Evolutionary conservation across 2,113 vertebrate genomes (phyloP).

Genomic region (Pteropus alecto): DNA sequence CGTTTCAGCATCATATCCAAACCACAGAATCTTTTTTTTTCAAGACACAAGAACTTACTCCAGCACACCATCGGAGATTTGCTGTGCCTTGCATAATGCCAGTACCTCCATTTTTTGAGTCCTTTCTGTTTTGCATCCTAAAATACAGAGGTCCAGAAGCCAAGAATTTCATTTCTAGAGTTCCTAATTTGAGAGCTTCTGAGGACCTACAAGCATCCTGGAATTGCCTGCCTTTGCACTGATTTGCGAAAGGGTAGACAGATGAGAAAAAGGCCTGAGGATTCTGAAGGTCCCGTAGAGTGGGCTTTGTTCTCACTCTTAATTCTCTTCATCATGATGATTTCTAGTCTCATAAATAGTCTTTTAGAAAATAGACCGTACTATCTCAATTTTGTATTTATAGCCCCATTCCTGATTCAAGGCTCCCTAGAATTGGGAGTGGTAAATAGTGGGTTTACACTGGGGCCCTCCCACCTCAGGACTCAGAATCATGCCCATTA

Average conservation of each 20-base stretch:
- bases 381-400: not conserved
- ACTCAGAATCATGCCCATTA: not conserved
- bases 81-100: not conserved
- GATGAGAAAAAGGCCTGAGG: not conserved
- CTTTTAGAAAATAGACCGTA: not conserved
- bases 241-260: not conserved
- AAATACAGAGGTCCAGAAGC: not conserved
- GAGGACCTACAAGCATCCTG: not conserved
- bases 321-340: not conserved
- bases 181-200: not conserved
- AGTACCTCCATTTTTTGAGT: not conserved
- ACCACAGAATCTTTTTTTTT: not conserved
- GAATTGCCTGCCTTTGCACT: not conserved
- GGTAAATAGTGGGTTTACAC: not conserved
- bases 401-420: not conserved
- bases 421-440: not conserved
- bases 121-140: not conserved
- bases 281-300: not conserved
- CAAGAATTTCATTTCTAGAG: not conserved
- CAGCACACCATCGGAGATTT: not conserved
- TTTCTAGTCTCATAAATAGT: not conserved
- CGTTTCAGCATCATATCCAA: not conserved
- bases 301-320: not conserved
- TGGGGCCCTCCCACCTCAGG: not conserved
- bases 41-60: not conserved